Base-by-base conservation (phyloP, 2,797 vertebrate species). In the Florisuga fusca region DNA sequence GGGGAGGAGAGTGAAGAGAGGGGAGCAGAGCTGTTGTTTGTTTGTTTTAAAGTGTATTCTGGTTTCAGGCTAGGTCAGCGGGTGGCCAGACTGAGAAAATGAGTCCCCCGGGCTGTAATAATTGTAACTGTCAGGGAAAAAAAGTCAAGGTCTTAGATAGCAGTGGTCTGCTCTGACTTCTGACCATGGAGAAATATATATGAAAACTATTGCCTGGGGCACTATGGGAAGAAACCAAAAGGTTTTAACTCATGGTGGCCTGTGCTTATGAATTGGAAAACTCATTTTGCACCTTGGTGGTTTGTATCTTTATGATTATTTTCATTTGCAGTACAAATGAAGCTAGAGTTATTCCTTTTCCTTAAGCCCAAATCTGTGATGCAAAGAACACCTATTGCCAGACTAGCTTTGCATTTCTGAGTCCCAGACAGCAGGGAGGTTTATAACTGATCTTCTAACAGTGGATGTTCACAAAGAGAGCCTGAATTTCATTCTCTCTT, bases 71-170 rank as follows among this genome's bases (percentile, higher is more conserved):
- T 83, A 57, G 97, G 97, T 98, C 97, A 97, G 96, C 88, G 73
- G 96, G 96, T 95, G 93, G 95, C 92, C 66, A 84, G 93, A 84
- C 96, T 94, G 93, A 96, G 97, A 97, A 98, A 98, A 98, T 96
- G 97, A 97, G 96, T 98, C 98, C 97, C 97, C 84, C 84, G 94
- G 94, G 96, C 94, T 80, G 97, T 97, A 98, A 97, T 97, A 91
- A 98, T 97, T 97, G 95, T 97, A 97, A 97, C 97, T 98, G 97
- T 97, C 97, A 98, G 97, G 90, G 93, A 96, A 96, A 84, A 96
- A 92, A 98, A 98, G 98, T 97, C 97, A 97, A 97, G 95, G 97
- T 96, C 98, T 97, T 95, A 91, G 94, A 95, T 92, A 97, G 97
- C 96, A 97, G 87, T 71, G 91, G 90, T 93, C 94, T 90, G 95